These are phyloP conservation scores for Artemia sinica DNA, from an alignment of 2,888 invertebrate genomes.

Conservation along the genomic window DNA sequence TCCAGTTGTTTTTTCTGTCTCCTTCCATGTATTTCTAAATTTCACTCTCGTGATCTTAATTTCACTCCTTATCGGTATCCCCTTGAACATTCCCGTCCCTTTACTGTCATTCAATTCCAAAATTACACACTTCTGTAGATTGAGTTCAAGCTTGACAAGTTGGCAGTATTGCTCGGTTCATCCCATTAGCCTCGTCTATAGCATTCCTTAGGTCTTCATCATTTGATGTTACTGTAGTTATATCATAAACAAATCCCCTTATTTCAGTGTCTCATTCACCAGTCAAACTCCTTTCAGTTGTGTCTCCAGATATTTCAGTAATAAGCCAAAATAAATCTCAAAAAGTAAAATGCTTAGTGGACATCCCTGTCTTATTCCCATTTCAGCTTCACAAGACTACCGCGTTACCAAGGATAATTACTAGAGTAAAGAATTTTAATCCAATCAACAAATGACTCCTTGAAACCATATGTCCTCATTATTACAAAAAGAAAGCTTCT, in stretches of 20 bases:
- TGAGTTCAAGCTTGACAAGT: constrained; percentile 4
- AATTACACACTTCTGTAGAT: not conserved
- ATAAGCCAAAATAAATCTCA: not conserved
- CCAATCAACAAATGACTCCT: not conserved
- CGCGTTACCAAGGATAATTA: no score
- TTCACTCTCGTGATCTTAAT: not conserved
- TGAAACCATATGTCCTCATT: not conserved
- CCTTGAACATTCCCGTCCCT: not conserved
- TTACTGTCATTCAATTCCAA: not conserved
- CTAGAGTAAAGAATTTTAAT: not conserved
- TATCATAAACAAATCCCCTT: constrained; percentile 4
- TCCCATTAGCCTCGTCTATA: no score
- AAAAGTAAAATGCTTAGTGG: not conserved
- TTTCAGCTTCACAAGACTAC: not conserved
- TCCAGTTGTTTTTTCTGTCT: constrained; percentile 2
- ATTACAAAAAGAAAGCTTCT: not conserved
- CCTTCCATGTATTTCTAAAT: not conserved
- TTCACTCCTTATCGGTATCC: not conserved
- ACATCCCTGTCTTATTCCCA: constrained; percentile 6
- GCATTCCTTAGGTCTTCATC: not conserved
- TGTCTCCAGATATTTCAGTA: not conserved
- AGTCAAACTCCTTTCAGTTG: not conserved
- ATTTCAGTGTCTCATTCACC: not conserved
- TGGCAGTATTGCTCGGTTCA: constrained; percentile 2
- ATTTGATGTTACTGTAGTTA: not conserved